phyloP scores from a whole-genome alignment of 2,797 vertebrate genomes.

The Acipenser transmontanus region DNA sequence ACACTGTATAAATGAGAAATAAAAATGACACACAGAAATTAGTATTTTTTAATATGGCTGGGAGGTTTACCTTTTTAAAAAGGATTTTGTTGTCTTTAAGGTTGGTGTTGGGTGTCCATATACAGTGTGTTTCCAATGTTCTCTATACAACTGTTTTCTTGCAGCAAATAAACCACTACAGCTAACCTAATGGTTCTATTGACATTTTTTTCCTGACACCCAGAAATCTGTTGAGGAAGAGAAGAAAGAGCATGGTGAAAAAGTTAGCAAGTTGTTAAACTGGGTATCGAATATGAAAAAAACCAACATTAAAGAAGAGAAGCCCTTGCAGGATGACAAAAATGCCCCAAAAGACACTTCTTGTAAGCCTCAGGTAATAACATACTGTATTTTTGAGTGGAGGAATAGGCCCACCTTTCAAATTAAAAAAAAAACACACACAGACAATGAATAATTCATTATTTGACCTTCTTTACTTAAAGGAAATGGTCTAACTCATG shows the following conservation, averaged over 20 bases:
- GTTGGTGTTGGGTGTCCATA: slow-evolving; percentile 20
- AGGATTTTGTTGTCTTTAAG: slow-evolving; percentile 17
- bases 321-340: slow-evolving; percentile 62
- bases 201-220: slow-evolving; percentile 43
- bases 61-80: slow-evolving; percentile 25
- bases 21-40: no score
- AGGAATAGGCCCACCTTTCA: no score
- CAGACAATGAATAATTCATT: no score
- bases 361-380: slow-evolving; percentile 85
- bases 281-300: slow-evolving; percentile 89
- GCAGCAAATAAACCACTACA: neutral
- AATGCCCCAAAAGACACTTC: slow-evolving; percentile 71
- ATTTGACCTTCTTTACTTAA: no score
- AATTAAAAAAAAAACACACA: no score
- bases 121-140: neutral
- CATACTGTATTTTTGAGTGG: neutral
- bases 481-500: no score
- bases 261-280: slow-evolving; percentile 91
- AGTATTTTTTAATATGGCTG: slow-evolving; percentile 18
- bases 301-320: slow-evolving; percentile 60
- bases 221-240: slow-evolving; percentile 96
- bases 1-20: no score
- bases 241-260: slow-evolving; percentile 92
- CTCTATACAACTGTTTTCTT: neutral
- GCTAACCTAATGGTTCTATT: slow-evolving; percentile 27